Base-by-base conservation (phyloP, 2,888 invertebrate species). In the Synergus laeviventris region DNA sequence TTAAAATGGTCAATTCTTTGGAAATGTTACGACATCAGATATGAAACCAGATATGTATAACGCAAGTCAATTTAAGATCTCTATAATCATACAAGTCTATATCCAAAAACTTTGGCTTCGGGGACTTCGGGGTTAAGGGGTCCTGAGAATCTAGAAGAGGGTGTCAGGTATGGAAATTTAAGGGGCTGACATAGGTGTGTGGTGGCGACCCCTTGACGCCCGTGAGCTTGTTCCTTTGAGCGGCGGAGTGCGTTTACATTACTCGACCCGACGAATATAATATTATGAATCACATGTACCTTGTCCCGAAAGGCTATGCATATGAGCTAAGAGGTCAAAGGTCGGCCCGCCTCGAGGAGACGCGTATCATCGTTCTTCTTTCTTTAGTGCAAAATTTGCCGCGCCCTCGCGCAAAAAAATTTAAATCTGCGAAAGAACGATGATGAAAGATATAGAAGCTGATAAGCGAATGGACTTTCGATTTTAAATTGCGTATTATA, bases 211-310 rank as follows among this genome's bases (percentile, higher is more conserved):
- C 84, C 31, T 31, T 83, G 87, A 87, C 87, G 85, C 87, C 87
- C 84, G 84, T 84, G 84, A 81, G 86, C 87, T 87, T 87, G 87
- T 87, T 86, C 85, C 83, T 79, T 81, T 79, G 79, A 56, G 38
- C 54, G 39, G 38, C 62, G 59, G 36, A 73, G 73, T 81, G 81
- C 82, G 85, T 86, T 86, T 86, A 85, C 86, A 86, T 78, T 86
- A 86, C 84, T 84, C 86, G 86, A 84, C 79, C 86, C 81, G 78
- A 84, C 83, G 86, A 83, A 86, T 86, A 85, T 86, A 86, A 86
- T 86, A 86, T 86, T 86, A 86, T 86, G 86, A 86, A 85, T 86
- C 86, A 86, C 85, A 83, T 81, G 81, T 81, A 80, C 78, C 77
- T 74, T 76, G 76, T 82, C 83, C 81, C 83, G 82, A 82, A 81